These are phyloP conservation scores for Aculops lycopersici DNA, from an alignment of 1,140 invertebrate genomes.

Conservation along the genomic window DNA sequence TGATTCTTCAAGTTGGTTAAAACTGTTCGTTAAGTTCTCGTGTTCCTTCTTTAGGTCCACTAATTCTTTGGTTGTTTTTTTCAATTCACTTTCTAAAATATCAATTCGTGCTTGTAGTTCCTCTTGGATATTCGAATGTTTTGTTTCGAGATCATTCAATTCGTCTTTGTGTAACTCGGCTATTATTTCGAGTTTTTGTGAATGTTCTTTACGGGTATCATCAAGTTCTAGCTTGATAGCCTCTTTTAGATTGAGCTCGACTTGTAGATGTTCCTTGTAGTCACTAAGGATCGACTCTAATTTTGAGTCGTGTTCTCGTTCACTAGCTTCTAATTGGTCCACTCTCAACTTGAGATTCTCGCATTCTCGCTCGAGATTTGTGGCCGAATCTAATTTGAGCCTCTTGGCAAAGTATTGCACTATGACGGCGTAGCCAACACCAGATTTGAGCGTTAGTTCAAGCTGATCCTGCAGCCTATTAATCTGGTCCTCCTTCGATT, in stretches of 20 bases:
- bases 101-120: background rate
- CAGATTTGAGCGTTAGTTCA: background rate
- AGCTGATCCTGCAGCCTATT: background rate
- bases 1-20: background rate
- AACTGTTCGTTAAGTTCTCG: background rate
- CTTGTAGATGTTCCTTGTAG: no score
- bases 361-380: background rate
- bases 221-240: background rate
- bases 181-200: no score
- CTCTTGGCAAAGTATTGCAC: background rate
- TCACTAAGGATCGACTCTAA: no score
- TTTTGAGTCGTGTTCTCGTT: background rate
- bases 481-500: background rate
- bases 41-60: background rate
- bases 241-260: background rate
- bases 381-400: background rate
- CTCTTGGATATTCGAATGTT: background rate
- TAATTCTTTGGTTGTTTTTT: background rate
- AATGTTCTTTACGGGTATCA: background rate
- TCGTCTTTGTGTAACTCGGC: no score
- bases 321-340: background rate
- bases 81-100: background rate
- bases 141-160: background rate
- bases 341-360: background rate
- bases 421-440: background rate